Percentiles rank a stretch among this genome's conserved stretches.
These are phyloP conservation scores for Leucopsar rothschildi DNA, from an alignment of 2,113 vertebrate species.

Conservation along the genomic window DNA sequence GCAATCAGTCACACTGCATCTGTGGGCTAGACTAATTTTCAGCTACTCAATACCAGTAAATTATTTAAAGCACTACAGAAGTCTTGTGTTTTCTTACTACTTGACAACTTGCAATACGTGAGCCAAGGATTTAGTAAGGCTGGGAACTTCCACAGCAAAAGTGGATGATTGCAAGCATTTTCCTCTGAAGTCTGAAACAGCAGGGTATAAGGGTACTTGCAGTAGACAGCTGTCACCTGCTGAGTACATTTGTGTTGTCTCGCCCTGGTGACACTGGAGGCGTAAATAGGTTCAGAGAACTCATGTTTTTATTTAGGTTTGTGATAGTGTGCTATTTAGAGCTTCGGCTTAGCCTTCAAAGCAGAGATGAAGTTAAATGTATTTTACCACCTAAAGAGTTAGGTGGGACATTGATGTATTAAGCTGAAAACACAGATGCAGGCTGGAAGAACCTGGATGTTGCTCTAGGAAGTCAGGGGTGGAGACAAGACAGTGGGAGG, in stretches of 20 bases:
- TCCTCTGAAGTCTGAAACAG: background rate
- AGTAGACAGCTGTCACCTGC: background rate
- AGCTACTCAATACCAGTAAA: background rate
- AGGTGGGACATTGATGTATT: background rate
- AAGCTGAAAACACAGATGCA: background rate
- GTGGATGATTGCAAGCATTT: background rate
- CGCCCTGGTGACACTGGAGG: background rate
- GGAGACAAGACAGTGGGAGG: background rate
- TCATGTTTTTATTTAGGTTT: background rate
- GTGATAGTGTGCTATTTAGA: background rate
- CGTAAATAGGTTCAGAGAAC: background rate
- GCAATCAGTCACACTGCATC: background rate
- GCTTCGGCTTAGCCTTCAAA: background rate
- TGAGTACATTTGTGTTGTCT: background rate
- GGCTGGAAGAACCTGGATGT: background rate
- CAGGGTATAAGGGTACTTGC: background rate
- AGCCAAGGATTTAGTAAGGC: background rate
- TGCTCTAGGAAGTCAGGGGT: background rate
- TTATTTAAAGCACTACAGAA: background rate
- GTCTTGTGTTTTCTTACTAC: background rate
- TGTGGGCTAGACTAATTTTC: background rate
- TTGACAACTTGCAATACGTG: background rate
- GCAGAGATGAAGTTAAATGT: background rate
- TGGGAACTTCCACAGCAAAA: background rate
- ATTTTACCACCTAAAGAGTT: background rate